phyloP scores from a whole-genome alignment of 2,797 vertebrate genomes.

The Calcarius lapponicus region DNA sequence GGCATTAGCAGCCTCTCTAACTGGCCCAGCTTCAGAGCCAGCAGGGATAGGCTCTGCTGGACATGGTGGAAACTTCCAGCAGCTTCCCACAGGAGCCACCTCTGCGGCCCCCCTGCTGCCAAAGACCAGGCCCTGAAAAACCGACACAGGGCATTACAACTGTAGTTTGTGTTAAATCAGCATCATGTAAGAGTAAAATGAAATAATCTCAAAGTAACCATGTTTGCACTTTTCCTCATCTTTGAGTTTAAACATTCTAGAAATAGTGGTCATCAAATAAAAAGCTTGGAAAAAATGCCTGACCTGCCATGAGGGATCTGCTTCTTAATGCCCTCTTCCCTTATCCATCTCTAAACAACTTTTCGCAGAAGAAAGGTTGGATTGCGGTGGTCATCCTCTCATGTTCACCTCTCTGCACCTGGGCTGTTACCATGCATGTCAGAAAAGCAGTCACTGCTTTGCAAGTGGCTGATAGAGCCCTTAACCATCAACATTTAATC shows the following conservation, averaged over 20 bases:
- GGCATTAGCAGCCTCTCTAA: not conserved
- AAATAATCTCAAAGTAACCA: not conserved
- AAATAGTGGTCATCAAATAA: not conserved
- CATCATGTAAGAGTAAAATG: not conserved
- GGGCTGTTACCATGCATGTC: not conserved
- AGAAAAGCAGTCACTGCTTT: not conserved
- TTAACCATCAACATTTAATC: not conserved
- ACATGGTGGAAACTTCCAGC: not conserved
- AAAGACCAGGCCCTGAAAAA: not conserved
- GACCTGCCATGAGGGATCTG: fast-evolving
- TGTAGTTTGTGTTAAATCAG: not conserved
- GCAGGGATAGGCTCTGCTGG: not conserved
- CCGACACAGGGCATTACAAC: not conserved
- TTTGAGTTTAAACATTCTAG: not conserved
- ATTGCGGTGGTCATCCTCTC: not conserved
- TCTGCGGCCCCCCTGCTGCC: too few relatives aligned
- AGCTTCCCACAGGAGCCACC: not conserved
- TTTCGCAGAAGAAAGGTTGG: not conserved
- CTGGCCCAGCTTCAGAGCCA: not conserved
- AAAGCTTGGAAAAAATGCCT: not conserved
- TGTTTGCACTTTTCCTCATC: not conserved
- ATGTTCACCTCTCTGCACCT: not conserved
- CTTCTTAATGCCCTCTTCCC: not conserved
- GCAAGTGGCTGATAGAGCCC: fast-evolving
- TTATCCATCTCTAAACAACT: fast-evolving